These are phyloP conservation scores for Panurus biarmicus DNA, from an alignment of 2,113 vertebrate species.

Conservation along the genomic window DNA sequence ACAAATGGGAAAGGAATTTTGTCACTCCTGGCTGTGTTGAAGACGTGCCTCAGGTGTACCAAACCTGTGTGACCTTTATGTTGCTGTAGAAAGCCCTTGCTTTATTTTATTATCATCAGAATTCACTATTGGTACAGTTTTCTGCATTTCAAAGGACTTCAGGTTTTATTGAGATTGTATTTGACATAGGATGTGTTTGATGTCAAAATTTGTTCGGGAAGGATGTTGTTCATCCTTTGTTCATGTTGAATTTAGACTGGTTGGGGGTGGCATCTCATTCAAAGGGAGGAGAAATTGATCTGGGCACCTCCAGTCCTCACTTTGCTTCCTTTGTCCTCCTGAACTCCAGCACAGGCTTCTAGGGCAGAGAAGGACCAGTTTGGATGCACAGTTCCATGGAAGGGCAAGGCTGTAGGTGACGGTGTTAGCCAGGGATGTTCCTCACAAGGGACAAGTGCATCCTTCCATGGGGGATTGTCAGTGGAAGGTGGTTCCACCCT, in stretches of 20 bases:
- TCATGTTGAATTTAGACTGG: not conserved
- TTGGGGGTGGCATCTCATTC: not conserved
- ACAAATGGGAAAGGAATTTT: not conserved
- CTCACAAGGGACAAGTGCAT: accelerated
- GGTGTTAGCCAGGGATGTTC: not conserved
- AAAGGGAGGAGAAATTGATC: not conserved
- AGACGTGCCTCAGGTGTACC: not conserved
- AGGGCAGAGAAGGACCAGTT: not conserved
- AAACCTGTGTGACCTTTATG: not conserved
- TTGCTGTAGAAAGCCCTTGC: not conserved
- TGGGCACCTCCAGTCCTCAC: accelerated
- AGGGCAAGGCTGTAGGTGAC: not conserved
- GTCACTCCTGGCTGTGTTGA: not conserved
- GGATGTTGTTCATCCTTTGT: not conserved
- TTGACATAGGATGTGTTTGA: not conserved
- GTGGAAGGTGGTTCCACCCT: not conserved
- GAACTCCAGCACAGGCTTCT: not conserved
- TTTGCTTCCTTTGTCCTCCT: not conserved
- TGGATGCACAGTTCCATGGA: accelerated
- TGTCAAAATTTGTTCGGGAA: not conserved
- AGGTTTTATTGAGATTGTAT: not conserved
- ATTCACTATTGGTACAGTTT: not conserved
- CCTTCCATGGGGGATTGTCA: not conserved
- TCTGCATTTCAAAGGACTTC: not conserved
- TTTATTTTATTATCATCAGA: not conserved